Conservation (phyloP, 2,888 invertebrate species). For the Lasioglossum malachurum region DNA sequence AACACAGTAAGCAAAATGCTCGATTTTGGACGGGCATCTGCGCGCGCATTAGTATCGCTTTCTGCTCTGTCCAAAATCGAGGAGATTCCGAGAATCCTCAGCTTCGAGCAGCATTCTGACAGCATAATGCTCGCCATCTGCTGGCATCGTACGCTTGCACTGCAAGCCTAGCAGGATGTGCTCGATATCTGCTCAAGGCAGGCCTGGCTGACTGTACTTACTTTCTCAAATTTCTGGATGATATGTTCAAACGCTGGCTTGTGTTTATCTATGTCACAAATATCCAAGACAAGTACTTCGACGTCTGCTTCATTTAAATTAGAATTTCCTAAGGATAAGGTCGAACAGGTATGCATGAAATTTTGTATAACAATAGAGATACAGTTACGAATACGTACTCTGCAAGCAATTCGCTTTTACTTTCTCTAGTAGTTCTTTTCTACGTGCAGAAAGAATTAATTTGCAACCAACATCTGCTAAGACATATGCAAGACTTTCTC, state of each 20-base stretch:
- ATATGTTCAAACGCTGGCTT: slow-evolving; percentile 87
- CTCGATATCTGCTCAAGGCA: too few relatives aligned
- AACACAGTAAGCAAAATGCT: too few relatives aligned
- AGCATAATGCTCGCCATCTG: too few relatives aligned
- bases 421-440: slow-evolving; percentile 87
- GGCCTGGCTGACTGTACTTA: slow-evolving; percentile 64
- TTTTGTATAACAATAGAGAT: neutral
- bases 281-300: slow-evolving; percentile 89
- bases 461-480: slow-evolving; percentile 89
- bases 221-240: slow-evolving; percentile 88
- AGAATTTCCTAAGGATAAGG: slow-evolving; percentile 62
- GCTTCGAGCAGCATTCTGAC: too few relatives aligned
- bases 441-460: slow-evolving; percentile 89
- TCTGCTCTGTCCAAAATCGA: too few relatives aligned
- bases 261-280: slow-evolving; percentile 88
- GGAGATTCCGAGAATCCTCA: too few relatives aligned
- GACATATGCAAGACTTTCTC: slow-evolving; percentile 89
- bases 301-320: slow-evolving; percentile 87
- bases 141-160: too few relatives aligned
- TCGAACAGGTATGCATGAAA: neutral
- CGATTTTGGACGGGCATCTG: too few relatives aligned
- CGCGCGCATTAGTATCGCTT: too few relatives aligned
- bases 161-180: too few relatives aligned
- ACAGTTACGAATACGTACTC: slow-evolving; percentile 69
- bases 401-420: slow-evolving; percentile 89